These are phyloP conservation scores for Aphyosemion australe DNA, from an alignment of 2,113 vertebrate genomes.

Conservation along the genomic window DNA sequence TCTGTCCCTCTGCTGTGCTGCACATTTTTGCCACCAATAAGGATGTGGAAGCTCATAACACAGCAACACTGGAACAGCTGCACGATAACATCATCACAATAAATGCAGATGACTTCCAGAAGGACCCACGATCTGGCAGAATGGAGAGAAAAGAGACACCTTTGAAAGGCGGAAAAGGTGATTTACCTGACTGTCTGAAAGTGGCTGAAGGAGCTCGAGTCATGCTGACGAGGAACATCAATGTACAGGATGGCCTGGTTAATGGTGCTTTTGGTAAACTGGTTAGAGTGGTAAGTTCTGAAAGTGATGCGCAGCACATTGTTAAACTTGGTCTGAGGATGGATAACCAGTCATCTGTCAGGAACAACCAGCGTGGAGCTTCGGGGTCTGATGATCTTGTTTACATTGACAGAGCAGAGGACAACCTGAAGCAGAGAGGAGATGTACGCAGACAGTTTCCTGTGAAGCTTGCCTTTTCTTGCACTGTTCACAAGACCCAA, in stretches of 20 bases:
- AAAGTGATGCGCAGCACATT: slow-evolving; percentile 8
- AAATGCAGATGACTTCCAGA: background rate
- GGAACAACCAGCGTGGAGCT: background rate
- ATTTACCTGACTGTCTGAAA: background rate
- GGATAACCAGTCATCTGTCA: background rate
- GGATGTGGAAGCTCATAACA: slow-evolving; percentile 28
- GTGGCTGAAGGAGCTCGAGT: background rate
- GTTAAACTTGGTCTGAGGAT: background rate
- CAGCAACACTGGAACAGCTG: background rate
- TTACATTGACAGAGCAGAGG: slow-evolving; percentile 6
- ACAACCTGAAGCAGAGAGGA: background rate
- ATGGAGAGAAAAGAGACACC: background rate
- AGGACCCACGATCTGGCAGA: background rate
- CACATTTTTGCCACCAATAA: slow-evolving; percentile 49
- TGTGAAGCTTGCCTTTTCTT: background rate
- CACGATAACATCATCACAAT: background rate
- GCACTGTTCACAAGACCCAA: background rate
- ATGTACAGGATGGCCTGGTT: background rate
- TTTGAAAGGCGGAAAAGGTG: background rate
- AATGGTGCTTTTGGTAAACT: slow-evolving; percentile 4
- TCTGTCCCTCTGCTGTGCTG: slow-evolving; percentile 36
- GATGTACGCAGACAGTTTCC: slow-evolving; percentile 9
- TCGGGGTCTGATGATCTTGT: background rate
- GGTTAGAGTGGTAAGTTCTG: background rate
- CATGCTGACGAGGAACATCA: slow-evolving; percentile 11